Evolutionary conservation across 2,888 invertebrate genomes (phyloP).

Genomic region (Calliphora vomitoria): DNA sequence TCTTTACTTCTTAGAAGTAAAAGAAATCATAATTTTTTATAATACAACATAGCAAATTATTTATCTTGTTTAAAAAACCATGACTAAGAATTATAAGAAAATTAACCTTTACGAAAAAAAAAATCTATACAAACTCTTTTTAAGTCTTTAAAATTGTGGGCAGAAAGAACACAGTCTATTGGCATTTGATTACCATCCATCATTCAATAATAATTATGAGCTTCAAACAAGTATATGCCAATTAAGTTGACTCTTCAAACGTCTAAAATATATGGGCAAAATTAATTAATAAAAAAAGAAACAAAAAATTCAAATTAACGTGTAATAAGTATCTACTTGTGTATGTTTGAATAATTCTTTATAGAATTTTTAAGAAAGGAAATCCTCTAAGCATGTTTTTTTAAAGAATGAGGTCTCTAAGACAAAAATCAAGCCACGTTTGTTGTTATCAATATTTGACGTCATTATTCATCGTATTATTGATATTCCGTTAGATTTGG

Average conservation of each 20-base stretch:
- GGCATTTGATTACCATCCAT: slow-evolving; percentile 36
- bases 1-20: not conserved
- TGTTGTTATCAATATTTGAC: slow-evolving; percentile 41
- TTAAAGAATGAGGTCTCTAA: slow-evolving; percentile 20
- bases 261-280: slow-evolving; percentile 13
- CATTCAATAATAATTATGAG: not conserved
- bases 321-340: not conserved
- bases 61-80: not conserved
- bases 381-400: slow-evolving; percentile 19
- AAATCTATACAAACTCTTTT: not conserved
- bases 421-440: slow-evolving; percentile 18
- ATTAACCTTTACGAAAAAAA: not conserved
- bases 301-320: not conserved
- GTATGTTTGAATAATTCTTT: not conserved
- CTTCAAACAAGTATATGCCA: slow-evolving; percentile 33
- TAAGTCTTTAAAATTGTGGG: slow-evolving; percentile 34
- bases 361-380: slow-evolving; percentile 38
- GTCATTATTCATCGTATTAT: slow-evolving; percentile 53
- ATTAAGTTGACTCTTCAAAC: not conserved
- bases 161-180: not conserved
- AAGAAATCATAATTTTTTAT: no score
- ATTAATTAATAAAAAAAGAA: slow-evolving; percentile 25
- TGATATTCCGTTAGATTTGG: slow-evolving; percentile 60
- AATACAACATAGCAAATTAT: not conserved
- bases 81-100: not conserved